Evolutionary conservation across 2,797 vertebrate genomes (phyloP).

Genomic region (Parauchenoglanis ngamensis): DNA sequence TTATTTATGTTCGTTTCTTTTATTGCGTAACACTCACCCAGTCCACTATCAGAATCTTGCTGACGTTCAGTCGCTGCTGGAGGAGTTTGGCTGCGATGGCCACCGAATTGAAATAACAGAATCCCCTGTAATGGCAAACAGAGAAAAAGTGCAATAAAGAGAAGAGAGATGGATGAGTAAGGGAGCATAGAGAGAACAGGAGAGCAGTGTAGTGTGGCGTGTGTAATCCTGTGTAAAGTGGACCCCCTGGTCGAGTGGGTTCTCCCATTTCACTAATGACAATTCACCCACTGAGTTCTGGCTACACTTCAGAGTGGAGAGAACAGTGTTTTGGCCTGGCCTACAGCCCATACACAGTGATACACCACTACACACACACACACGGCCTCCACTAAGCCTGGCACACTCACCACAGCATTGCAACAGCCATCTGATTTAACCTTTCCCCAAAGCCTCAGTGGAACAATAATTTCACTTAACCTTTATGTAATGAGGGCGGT

Average conservation of each 20-base stretch:
- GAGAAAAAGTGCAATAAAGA: not conserved
- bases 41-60: conserved; percentile 96
- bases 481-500: conserved; percentile 53
- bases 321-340: conserved; percentile 35
- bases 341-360: conserved; percentile 29
- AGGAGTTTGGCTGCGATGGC: conserved; percentile 94
- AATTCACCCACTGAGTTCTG: conserved; percentile 49
- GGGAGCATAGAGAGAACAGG: not conserved
- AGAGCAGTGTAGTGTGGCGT: conserved; percentile 39
- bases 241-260: conserved; percentile 51
- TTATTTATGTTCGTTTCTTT: not conserved
- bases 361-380: conserved; percentile 19
- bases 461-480: conserved; percentile 53
- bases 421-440: conserved; percentile 53
- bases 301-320: conserved; percentile 48
- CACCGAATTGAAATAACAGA: conserved; percentile 97
- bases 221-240: conserved; percentile 37
- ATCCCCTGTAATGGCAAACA: conserved; percentile 79
- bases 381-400: conserved; percentile 37
- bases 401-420: conserved; percentile 28
- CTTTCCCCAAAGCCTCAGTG: conserved; percentile 46
- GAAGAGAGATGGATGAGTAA: conserved; percentile 16
- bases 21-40: conserved; percentile 85
- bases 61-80: conserved; percentile 90
- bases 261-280: conserved; percentile 55